A percentile compares a stretch with the other conserved stretches of the same genome.
Evolutionary conservation across 2,888 invertebrate genomes (phyloP).

Genomic region (Arrhopalites spinosus): DNA sequence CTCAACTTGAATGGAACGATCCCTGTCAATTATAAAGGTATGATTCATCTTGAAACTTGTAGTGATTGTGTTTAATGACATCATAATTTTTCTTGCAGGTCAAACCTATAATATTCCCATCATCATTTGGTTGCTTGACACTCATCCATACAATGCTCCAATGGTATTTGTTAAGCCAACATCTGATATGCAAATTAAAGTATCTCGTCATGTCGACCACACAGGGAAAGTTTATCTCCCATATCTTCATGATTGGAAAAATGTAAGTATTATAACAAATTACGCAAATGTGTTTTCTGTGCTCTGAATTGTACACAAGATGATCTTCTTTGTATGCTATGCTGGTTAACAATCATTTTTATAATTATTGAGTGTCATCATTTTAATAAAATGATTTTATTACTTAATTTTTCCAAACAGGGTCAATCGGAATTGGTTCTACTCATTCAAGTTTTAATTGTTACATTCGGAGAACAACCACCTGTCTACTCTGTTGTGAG

Average conservation of each 20-base stretch:
- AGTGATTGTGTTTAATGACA: not conserved
- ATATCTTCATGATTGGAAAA: constrained; percentile 92
- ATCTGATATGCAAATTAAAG: constrained; percentile 90
- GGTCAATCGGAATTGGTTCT: constrained; percentile 79
- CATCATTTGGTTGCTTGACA: constrained; percentile 94
- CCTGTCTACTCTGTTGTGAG: constrained; percentile 78
- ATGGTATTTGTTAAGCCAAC: constrained; percentile 80
- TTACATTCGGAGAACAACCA: constrained; percentile 92
- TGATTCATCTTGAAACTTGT: constrained; percentile 34
- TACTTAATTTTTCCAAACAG: constrained; percentile 42
- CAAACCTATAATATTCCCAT: constrained; percentile 93
- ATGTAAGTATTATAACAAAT: constrained; percentile 62
- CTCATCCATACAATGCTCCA: constrained; percentile 95
- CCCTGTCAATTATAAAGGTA: constrained; percentile 87
- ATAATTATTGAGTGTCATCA: not conserved
- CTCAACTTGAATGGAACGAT: constrained; percentile 88
- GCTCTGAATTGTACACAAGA: not conserved
- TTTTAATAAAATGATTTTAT: constrained; percentile 26
- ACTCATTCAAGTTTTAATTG: constrained; percentile 87
- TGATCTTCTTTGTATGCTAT: too few species aligned
- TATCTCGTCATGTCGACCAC: constrained; percentile 90
- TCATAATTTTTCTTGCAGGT: constrained; percentile 61
- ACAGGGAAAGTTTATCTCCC: constrained; percentile 96
- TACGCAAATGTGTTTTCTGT: not conserved
- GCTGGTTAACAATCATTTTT: too few species aligned